A percentile compares a stretch with the other conserved stretches of the same genome.
These are phyloP conservation scores for Sinhomidia bicolor DNA, from an alignment of 2,888 invertebrate genomes.

Conservation along the genomic window DNA sequence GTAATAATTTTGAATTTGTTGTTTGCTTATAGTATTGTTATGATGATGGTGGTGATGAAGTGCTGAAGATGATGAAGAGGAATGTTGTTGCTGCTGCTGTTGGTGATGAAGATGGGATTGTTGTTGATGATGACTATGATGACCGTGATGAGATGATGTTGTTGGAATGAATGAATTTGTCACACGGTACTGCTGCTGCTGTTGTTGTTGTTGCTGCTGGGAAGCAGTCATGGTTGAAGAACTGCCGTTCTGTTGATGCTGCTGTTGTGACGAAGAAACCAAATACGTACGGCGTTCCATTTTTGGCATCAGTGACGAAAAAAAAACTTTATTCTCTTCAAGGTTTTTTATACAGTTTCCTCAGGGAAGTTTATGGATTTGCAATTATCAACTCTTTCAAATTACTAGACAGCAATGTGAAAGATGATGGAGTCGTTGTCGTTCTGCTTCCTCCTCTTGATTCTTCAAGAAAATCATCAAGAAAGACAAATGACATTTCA, in stretches of 20 bases:
- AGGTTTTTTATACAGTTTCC: neutral
- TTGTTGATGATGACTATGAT: constrained; percentile 63
- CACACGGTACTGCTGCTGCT: constrained; percentile 71
- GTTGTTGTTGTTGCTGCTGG: constrained; percentile 62
- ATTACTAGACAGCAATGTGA: constrained; percentile 44
- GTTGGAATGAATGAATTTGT: constrained; percentile 79
- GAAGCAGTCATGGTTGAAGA: constrained; percentile 70
- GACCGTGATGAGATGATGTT: constrained; percentile 68
- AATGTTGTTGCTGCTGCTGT: constrained; percentile 53
- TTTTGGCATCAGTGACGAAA: constrained; percentile 51
- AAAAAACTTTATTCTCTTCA: neutral
- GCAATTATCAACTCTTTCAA: constrained; percentile 59
- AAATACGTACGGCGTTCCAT: constrained; percentile 67
- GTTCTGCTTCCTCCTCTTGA: neutral
- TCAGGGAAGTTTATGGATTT: constrained; percentile 63
- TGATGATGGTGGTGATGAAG: constrained; percentile 62
- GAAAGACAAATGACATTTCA: constrained; percentile 71
- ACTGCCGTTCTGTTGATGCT: constrained; percentile 25
- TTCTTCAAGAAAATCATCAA: constrained; percentile 11
- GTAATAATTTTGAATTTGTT: constrained; percentile 65
- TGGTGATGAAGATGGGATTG: constrained; percentile 51
- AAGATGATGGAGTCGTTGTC: constrained; percentile 48
- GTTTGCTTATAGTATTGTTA: constrained; percentile 34
- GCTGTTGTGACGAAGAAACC: constrained; percentile 64
- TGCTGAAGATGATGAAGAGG: constrained; percentile 54